Base-by-base conservation (phyloP, 1,140 invertebrate genomes). In the Zaprionus taronus region DNA sequence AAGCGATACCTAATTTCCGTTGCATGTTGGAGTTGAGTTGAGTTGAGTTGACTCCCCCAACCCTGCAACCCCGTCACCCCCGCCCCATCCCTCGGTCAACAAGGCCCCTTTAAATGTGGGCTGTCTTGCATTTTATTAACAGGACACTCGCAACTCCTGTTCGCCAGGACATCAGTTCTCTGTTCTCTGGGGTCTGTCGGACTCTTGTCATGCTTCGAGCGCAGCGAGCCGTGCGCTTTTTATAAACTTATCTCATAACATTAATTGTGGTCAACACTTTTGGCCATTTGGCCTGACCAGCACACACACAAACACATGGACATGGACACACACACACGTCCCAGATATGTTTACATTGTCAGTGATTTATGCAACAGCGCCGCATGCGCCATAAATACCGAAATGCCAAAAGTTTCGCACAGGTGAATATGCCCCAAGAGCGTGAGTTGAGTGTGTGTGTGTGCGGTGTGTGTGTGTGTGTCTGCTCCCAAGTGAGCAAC, bases 161-260 rank as follows among this genome's bases (percentile, higher is more conserved):
- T 28, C n/a, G 22, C 28, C 14, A 7, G 44, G 12, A 20, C 53
- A 36, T 26, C 38, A 7, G 31, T 12, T n/a, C 51, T 51, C 44
- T 51, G 15, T 6, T 15, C 36, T n/a, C 58, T 24, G 17, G 34
- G 36, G 22, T 60, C 57, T 62, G 57, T 41, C 15, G 36, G 57
- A 38, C 67, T 57, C 72, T 69, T 75, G 66, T 70, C 72, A 64
- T 58, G 72, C 67, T 70, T 58, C 36, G 68, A 51, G 63, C 64
- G 60, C 81, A 80, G 72, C 74, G 69, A 77, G 81, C 81, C 69
- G 74, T 86, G 81, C 72, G 82, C 71, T 74, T 86, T 86, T 81
- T 83, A 86, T 79, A 91, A 91, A 91, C 87, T 91, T 91, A 91
- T 91, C 87, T 91, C 87, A 91, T 91, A 91, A 91, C 87, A 91